Evolutionary conservation across 2,113 vertebrate genomes (phyloP).

Genomic region (Cephalopholis sonnerati): DNA sequence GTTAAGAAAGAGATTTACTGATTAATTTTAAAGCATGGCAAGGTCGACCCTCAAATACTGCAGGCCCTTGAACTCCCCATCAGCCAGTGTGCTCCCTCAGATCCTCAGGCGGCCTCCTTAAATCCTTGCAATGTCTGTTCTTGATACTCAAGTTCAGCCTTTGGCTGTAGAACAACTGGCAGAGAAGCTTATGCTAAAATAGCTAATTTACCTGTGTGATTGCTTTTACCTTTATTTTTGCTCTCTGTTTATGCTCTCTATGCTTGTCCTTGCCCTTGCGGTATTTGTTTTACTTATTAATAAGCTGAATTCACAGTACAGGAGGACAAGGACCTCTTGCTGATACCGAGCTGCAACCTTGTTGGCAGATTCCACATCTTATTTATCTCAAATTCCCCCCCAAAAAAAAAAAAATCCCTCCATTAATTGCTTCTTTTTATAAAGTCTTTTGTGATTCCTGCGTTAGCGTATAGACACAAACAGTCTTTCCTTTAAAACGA

Average conservation of each 20-base stretch:
- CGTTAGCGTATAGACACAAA: not conserved
- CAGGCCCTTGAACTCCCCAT: not conserved
- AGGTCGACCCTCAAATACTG: not conserved
- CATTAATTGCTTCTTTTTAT: not conserved
- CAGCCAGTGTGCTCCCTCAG: not conserved
- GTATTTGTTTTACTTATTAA: not conserved
- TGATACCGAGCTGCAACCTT: not conserved
- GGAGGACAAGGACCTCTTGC: not conserved
- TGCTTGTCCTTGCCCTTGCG: not conserved
- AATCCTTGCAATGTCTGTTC: not conserved
- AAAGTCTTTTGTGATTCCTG: not conserved
- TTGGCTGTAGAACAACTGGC: not conserved
- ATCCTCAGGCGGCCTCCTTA: not conserved
- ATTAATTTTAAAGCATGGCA: not conserved
- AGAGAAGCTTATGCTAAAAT: not conserved
- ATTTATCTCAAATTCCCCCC: not conserved
- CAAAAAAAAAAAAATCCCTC: not conserved
- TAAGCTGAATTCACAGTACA: not conserved
- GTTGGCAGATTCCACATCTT: not conserved
- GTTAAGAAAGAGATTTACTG: no score
- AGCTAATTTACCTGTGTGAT: not conserved
- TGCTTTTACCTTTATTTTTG: slow-evolving; percentile 5
- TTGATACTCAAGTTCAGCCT: not conserved
- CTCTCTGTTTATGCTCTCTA: not conserved
- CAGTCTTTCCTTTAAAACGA: not conserved